These are phyloP conservation scores for Sinodicranocentrus sp. DNA, from an alignment of 2,888 invertebrate genomes.

Conservation along the genomic window DNA sequence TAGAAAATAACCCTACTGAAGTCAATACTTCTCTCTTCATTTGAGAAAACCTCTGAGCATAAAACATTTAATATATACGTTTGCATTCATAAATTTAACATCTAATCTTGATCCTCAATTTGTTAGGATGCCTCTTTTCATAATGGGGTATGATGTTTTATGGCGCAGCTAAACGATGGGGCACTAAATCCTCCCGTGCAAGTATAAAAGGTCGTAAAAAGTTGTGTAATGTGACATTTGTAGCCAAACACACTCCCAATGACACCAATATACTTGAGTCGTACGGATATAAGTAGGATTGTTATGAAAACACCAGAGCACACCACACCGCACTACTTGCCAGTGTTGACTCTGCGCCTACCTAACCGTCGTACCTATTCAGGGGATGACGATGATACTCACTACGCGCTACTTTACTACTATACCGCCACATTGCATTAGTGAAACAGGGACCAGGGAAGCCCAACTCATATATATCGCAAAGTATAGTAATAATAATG, in stretches of 20 bases:
- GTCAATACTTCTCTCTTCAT: too few relatives aligned
- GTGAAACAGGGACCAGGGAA: too few relatives aligned
- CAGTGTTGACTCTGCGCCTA: neutral
- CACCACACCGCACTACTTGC: too few relatives aligned
- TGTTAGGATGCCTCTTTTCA: slow-evolving; percentile 66
- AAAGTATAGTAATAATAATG: slow-evolving; percentile 49
- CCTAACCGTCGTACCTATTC: neutral
- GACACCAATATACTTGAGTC: slow-evolving; percentile 64
- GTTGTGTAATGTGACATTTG: slow-evolving; percentile 69
- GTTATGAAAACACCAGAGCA: too few relatives aligned
- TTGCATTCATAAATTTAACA: slow-evolving; percentile 62
- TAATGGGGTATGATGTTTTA: slow-evolving; percentile 67
- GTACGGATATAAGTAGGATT: too few relatives aligned
- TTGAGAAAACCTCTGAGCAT: too few relatives aligned
- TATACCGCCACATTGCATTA: neutral
- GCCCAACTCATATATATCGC: too few relatives aligned
- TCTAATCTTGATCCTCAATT: slow-evolving; percentile 69
- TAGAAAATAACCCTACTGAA: too few relatives aligned
- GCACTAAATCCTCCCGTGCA: slow-evolving; percentile 68
- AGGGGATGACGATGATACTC: too few relatives aligned
- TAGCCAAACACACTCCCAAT: slow-evolving; percentile 68
- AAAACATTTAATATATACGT: slow-evolving; percentile 43
- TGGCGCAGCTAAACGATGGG: slow-evolving; percentile 68
- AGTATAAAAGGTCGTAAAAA: slow-evolving; percentile 68
- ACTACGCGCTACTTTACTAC: slow-evolving; percentile 8